Percentiles rank a stretch among this genome's conserved stretches.
Conservation (phyloP, 2,113 vertebrate genomes). For the Monopterus albus region DNA sequence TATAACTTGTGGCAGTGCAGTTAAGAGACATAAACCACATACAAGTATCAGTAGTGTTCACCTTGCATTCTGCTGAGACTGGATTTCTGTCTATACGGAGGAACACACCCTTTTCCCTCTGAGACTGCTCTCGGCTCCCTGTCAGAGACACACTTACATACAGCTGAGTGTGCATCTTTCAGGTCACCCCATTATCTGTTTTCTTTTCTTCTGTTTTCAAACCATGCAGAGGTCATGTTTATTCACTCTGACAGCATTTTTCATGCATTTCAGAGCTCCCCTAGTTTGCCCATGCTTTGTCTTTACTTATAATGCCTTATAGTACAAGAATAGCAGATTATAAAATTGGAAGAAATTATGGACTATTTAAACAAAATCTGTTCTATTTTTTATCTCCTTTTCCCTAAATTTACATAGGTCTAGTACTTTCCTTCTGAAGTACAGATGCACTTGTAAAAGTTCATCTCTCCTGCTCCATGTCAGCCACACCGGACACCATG, state of each 20-base stretch:
- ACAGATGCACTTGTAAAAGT: not conserved
- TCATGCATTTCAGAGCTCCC: not conserved
- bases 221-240: not conserved
- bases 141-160: conserved; percentile 2
- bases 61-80: conserved; percentile 60
- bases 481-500: not conserved
- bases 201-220: not conserved
- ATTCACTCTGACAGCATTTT: not conserved
- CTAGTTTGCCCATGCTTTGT: not conserved
- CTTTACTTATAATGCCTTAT: no score
- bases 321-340: not conserved
- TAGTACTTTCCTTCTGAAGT: not conserved
- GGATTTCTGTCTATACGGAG: conserved; percentile 20
- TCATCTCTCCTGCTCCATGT: not conserved
- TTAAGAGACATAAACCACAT: not conserved
- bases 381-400: no score
- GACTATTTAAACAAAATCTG: not conserved
- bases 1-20: not conserved
- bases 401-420: no score
- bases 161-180: conserved; percentile 46
- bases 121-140: conserved; percentile 8
- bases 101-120: conserved; percentile 8
- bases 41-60: conserved; percentile 1
- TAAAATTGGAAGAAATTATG: not conserved
- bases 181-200: conserved; percentile 18